Evolutionary conservation across 2,113 vertebrate genomes (phyloP), one percentile per base, ranked within the genome.

Genomic region (Mus pahari): DNA sequence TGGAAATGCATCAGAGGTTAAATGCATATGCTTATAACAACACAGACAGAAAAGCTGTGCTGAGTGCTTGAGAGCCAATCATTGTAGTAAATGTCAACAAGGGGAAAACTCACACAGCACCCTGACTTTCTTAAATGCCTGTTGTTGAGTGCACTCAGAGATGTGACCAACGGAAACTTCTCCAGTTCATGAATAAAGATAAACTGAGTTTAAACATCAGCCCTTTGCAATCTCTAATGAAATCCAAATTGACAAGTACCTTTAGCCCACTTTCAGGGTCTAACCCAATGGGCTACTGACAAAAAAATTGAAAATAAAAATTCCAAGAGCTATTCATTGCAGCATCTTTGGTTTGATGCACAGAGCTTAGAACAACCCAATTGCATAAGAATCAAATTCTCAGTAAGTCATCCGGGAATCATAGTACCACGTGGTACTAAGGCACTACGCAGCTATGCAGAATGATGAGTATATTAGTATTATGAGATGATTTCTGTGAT

Each of bases 161-260:
- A 83, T 83, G n/a, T 39, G 74, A 36, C 70, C 14, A 28, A 66
- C 39, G 36, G 13, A 73, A 64, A 45, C 83, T 71, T 94, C 24
- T 64, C 73, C 86, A 64, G 53, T 14, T 55, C 64, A 92, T 66
- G 50, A 77, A 88, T 77, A 86, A 96, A 74, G 64, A 81, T 70
- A 77, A 39, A 58, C 68, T 58, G 39, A 39, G 55, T 50, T 94
- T 66, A 58, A 88, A 60, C 24, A 81, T 48, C n/a, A 68, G n/a
- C 28, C 14, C 74, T 87, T 74, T 58, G 24, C 82, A 91, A 50
- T 33, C 45, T 62, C 50, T 58, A 60, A 94, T 16, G 71, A 62
- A 94, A 28, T 8, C 26, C 22, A 17, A 74, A 88, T 60, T 78
- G 50, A 84, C 20, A 53, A 77, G 12, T 5, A 42, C 24, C 16